phyloP scores from a whole-genome alignment of 1,140 invertebrate genomes.

The Drosophila nigrodunni region DNA sequence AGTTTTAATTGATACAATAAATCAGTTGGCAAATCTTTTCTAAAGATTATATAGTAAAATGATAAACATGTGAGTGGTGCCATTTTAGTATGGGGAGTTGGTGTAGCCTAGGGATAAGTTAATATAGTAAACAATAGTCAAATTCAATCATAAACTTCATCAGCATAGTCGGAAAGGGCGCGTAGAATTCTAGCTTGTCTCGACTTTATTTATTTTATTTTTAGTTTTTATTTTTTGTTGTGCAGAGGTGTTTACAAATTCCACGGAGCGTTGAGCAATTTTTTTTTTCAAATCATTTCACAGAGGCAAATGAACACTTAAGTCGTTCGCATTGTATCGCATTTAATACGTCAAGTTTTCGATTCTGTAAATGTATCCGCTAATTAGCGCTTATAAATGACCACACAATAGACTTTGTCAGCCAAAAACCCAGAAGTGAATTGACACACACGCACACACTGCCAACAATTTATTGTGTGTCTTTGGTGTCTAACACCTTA shows the following conservation, averaged over 20 bases:
- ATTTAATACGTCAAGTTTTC: constrained; percentile 5
- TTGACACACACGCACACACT: constrained; percentile 7
- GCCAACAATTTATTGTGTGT: constrained; percentile 13
- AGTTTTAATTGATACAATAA: too few species aligned
- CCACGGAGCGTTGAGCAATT: background rate
- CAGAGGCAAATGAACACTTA: background rate
- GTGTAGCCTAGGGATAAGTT: too few species aligned
- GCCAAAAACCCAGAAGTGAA: constrained; percentile 22
- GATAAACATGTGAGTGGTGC: too few species aligned
- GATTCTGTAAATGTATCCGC: constrained; percentile 21
- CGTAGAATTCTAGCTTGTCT: too few species aligned
- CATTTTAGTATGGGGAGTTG: too few species aligned
- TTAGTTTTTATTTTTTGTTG: too few species aligned
- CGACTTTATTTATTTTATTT: too few species aligned
- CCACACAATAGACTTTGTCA: constrained; percentile 20
- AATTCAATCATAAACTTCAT: too few species aligned
- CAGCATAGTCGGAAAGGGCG: too few species aligned
- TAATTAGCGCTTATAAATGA: constrained; percentile 36
- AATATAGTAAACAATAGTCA: too few species aligned
- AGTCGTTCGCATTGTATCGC: background rate
- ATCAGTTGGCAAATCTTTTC: too few species aligned
- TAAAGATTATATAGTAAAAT: too few species aligned
- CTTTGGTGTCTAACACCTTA: constrained; percentile 38
- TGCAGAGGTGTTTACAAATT: constrained; percentile 3
- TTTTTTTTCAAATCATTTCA: background rate